These are phyloP conservation scores for Taenioides sp. DNA, from an alignment of 2,797 vertebrate genomes.

Conservation along the genomic window DNA sequence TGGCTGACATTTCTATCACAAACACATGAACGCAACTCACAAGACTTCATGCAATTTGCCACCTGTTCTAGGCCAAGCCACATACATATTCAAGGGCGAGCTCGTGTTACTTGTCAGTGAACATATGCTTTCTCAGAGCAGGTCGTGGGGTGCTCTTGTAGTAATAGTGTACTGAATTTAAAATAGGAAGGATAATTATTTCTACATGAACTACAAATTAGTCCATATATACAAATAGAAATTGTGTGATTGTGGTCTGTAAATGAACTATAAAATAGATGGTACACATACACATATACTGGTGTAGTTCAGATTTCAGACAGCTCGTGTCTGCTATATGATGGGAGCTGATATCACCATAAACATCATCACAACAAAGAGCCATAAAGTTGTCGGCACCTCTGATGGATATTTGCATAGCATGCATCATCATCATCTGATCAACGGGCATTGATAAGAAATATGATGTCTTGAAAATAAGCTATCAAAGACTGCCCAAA, in stretches of 20 bases:
- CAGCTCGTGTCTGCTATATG: too few species aligned
- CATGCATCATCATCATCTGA: too few species aligned
- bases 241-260: neutral
- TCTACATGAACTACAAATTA: slow-evolving; percentile 8
- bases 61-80: slow-evolving; percentile 11
- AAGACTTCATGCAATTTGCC: neutral
- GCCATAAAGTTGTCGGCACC: too few species aligned
- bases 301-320: neutral
- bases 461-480: too few species aligned
- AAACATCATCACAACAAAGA: too few species aligned
- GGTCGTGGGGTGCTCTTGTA: slow-evolving; percentile 22
- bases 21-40: neutral
- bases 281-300: neutral
- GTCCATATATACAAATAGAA: neutral
- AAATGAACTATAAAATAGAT: neutral
- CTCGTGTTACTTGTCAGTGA: slow-evolving; percentile 52
- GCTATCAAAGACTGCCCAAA: too few species aligned
- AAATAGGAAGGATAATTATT: slow-evolving; percentile 1
- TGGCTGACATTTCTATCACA: neutral
- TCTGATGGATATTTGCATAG: too few species aligned
- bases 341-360: too few species aligned
- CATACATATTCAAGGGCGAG: slow-evolving; percentile 39
- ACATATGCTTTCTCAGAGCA: slow-evolving; percentile 40
- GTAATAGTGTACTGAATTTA: slow-evolving; percentile 23
- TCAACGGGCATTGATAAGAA: too few species aligned